Evolutionary conservation across 2,797 vertebrate genomes (phyloP).

Genomic region (Macropodus opercularis): DNA sequence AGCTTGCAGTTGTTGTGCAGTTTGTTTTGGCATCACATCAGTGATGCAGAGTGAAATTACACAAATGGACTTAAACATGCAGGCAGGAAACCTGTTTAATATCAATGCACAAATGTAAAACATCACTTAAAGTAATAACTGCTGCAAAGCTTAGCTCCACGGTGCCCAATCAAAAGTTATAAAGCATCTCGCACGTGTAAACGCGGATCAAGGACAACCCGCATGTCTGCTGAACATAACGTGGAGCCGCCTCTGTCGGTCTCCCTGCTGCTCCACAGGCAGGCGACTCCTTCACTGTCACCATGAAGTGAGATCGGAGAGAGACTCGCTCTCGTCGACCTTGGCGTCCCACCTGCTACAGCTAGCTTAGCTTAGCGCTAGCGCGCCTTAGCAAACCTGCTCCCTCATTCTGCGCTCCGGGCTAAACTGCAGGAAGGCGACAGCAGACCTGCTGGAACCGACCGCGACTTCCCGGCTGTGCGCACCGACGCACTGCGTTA

Average conservation of each 20-base stretch:
- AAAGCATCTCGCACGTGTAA: neutral
- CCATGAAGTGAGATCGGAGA: slow-evolving; percentile 13
- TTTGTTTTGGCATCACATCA: neutral
- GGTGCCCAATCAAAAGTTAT: neutral
- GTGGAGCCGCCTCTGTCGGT: neutral
- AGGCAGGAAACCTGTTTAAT: too few species aligned
- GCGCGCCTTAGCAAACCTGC: slow-evolving; percentile 18
- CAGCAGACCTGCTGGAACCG: neutral
- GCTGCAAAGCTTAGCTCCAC: neutral
- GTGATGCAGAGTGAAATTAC: neutral
- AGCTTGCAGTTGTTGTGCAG: too few species aligned
- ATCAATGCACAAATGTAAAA: too few species aligned
- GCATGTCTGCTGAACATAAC: neutral
- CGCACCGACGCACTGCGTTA: too few species aligned
- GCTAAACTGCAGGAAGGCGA: slow-evolving; percentile 39
- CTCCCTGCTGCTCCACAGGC: neutral
- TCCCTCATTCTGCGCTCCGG: neutral
- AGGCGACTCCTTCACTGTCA: neutral
- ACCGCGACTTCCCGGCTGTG: too few species aligned
- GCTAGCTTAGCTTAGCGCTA: slow-evolving; percentile 50
- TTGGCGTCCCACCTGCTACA: slow-evolving; percentile 56
- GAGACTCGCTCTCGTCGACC: slow-evolving; percentile 68
- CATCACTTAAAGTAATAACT: too few species aligned
- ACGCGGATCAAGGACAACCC: neutral
- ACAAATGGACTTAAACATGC: neutral